Evolutionary conservation across 2,113 vertebrate species (phyloP).

Genomic region (Lichenostomus cassidix): DNA sequence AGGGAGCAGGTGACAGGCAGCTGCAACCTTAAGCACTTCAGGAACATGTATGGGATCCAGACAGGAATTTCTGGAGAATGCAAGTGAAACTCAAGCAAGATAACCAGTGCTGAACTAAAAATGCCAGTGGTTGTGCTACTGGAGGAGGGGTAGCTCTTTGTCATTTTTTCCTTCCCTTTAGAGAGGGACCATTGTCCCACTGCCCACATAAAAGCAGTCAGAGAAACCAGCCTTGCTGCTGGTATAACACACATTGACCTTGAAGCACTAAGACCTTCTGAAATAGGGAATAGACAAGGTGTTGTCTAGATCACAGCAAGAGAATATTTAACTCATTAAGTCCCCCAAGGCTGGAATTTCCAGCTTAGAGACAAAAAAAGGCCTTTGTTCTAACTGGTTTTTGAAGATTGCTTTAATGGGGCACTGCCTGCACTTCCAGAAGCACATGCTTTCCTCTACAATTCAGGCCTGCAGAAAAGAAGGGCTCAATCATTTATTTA

Average conservation of each 20-base stretch:
- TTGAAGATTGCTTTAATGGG: not conserved
- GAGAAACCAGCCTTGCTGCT: not conserved
- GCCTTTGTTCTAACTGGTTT: not conserved
- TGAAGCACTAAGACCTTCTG: not conserved
- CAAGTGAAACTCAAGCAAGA: conserved; percentile 2
- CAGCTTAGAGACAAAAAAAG: not conserved
- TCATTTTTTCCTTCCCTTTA: not conserved
- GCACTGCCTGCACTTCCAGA: not conserved
- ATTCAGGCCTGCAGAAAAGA: not conserved
- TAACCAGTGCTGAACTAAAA: conserved; percentile 9
- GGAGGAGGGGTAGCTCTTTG: not conserved
- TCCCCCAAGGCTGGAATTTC: not conserved
- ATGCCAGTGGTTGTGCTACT: not conserved
- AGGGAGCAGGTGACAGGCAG: conserved; percentile 40
- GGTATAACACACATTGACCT: not conserved
- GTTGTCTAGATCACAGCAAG: not conserved
- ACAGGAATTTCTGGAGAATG: conserved; percentile 31
- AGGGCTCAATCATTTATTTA: not conserved
- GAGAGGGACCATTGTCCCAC: not conserved
- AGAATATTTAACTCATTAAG: not conserved
- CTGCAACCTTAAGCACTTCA: not conserved
- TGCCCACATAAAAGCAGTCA: not conserved
- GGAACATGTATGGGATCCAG: not conserved
- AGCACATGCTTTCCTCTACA: not conserved
- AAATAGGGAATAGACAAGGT: not conserved